These are phyloP conservation scores for Huso huso DNA, from an alignment of 2,797 vertebrate genomes.

Conservation along the genomic window DNA sequence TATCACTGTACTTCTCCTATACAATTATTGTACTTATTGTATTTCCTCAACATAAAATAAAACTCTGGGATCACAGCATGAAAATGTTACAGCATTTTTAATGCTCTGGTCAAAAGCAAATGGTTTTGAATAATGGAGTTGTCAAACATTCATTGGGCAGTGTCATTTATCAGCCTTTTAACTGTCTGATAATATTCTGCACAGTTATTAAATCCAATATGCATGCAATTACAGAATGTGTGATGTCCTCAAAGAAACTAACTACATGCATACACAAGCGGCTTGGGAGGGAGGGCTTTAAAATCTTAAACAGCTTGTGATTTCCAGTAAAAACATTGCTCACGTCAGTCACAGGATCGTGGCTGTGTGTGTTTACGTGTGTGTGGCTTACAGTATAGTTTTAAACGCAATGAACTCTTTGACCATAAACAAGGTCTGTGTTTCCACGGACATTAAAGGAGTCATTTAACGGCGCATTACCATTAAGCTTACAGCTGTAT, in stretches of 20 bases:
- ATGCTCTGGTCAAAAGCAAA: slow-evolving; percentile 42
- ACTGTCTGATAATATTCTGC: slow-evolving; percentile 58
- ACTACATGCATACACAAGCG: background rate
- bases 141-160: slow-evolving; percentile 58
- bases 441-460: background rate
- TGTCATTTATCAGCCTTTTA: slow-evolving; percentile 52
- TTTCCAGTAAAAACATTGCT: too few relatives aligned
- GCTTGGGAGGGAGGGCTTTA: too few relatives aligned
- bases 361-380: slow-evolving; percentile 6
- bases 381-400: background rate
- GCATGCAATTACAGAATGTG: slow-evolving; percentile 48
- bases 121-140: slow-evolving; percentile 57
- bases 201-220: slow-evolving; percentile 62
- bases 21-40: background rate
- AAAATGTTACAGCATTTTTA: background rate
- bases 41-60: slow-evolving; percentile 16
- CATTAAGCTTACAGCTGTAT: slow-evolving; percentile 25
- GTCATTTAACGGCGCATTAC: background rate
- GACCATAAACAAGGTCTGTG: too few relatives aligned
- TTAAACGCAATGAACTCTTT: too few relatives aligned
- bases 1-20: too few relatives aligned
- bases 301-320: background rate
- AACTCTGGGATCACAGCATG: background rate
- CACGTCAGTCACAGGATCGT: too few relatives aligned
- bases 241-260: slow-evolving; percentile 31